Conservation (phyloP, 2,113 vertebrate species). For the Toxotes chatareus region DNA sequence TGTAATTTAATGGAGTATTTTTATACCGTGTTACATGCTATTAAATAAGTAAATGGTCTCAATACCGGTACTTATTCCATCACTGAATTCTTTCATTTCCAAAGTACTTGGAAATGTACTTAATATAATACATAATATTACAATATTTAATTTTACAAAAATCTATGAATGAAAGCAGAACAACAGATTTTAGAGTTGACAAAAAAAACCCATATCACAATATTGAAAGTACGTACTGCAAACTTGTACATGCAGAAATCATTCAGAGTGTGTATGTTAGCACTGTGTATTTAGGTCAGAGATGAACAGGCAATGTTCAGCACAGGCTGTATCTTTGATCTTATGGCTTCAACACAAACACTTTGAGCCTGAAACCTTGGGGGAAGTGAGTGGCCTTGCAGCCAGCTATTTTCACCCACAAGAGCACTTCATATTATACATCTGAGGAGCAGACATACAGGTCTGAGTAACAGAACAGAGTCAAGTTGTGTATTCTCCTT, state of each 20-base stretch:
- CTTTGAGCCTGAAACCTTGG: neutral
- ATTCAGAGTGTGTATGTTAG: neutral
- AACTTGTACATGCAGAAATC: neutral
- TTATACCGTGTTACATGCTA: neutral
- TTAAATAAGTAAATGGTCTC: neutral
- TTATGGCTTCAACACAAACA: slow-evolving; percentile 20
- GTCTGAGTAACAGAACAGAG: neutral
- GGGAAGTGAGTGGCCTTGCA: slow-evolving; percentile 9
- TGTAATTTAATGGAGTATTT: neutral
- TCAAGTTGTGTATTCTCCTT: slow-evolving; percentile 5
- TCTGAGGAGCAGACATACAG: neutral
- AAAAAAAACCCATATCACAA: neutral
- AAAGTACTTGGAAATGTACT: neutral
- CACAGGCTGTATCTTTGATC: slow-evolving; percentile 28
- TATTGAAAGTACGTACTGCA: neutral
- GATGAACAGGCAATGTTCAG: neutral
- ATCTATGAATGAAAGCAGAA: neutral
- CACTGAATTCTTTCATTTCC: neutral
- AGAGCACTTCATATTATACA: neutral
- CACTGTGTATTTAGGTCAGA: neutral
- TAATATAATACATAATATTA: too few species aligned
- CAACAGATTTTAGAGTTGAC: neutral
- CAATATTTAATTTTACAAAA: neutral
- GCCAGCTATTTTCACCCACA: neutral
- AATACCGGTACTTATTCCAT: neutral